A percentile compares a stretch with the other conserved stretches of the same genome.
These are phyloP conservation scores for Pteria penguin DNA, from an alignment of 2,888 invertebrate species.

Conservation along the genomic window DNA sequence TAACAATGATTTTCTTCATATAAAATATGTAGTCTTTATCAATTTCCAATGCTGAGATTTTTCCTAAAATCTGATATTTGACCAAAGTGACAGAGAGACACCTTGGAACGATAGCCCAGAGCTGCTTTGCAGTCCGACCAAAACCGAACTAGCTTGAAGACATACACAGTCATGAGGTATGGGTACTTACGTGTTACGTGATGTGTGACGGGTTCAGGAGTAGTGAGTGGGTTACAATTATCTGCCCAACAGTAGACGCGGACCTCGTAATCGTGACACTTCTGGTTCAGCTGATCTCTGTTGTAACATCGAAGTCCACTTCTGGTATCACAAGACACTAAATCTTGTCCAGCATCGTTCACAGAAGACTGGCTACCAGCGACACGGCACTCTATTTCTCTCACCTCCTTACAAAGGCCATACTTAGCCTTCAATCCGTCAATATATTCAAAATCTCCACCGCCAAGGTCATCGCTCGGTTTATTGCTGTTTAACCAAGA, in stretches of 20 bases:
- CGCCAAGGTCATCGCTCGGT: conserved; percentile 54
- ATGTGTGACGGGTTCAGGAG: background rate
- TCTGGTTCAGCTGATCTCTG: conserved; percentile 58
- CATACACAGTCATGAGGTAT: no score
- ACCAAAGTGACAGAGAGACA: no score
- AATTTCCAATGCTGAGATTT: no score
- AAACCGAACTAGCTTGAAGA: no score
- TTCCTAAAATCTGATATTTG: no score
- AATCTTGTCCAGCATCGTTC: conserved; percentile 63
- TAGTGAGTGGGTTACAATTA: conserved; percentile 24
- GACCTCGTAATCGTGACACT: conserved; percentile 91
- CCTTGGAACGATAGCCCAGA: no score
- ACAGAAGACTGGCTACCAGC: conserved; percentile 56
- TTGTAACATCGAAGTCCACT: conserved; percentile 74
- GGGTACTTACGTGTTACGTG: background rate
- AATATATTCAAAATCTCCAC: conserved; percentile 67
- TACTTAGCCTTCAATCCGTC: conserved; percentile 57
- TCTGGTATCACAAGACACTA: conserved; percentile 66
- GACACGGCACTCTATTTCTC: conserved; percentile 63
- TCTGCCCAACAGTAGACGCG: conserved; percentile 85
- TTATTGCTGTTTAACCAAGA: conserved; percentile 66
- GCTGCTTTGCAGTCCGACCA: no score
- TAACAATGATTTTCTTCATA: no score
- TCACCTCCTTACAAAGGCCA: conserved; percentile 64
- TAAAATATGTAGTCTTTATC: no score